Evolutionary conservation across 2,113 vertebrate species (phyloP), one percentile per base, ranked within the genome.

Genomic region (Carassius auratus): DNA sequence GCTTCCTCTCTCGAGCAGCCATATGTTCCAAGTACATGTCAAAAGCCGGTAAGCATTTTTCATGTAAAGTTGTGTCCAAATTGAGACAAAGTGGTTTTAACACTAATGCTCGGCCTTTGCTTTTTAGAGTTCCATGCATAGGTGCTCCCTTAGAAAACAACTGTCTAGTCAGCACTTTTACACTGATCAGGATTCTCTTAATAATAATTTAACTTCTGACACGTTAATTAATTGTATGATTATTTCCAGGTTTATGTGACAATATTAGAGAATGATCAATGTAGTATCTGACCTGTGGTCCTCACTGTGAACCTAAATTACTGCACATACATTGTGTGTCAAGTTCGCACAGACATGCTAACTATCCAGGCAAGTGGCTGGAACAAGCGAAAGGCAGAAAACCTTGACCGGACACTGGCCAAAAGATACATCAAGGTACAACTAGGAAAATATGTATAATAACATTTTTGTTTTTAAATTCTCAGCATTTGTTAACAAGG

Each of bases 311-410:
- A 42, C 68, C 36, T 42, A 73, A 42, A 73, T 73, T 45, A 73
- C 3, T 73, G 69, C 36, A 73, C 17, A 12, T 73, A n/a, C 69
- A 38, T 73, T 42, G 15, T n/a, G 17, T 73, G 69, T 73, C 36
- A 73, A 73, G 69, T 73, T 73, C 36, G 33, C 69, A 73, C 69
- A 73, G 36, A 73, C 69, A 73, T 73, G 69, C 69, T 73, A n/a
- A 73, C 69, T 42, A 73, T 73, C 36, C 36, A 73, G 19, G 69
- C 36, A 42, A 73, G 69, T 73, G 69, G 69, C 69, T 73, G 69
- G 69, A 73, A 73, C 69, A 73, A 73, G 69, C 69, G 69, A 73
- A 73, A 73, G 36, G 69, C 69, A 73, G 69, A n/a, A 71, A 71
- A 73, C 36, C 36, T 73, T 73, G 36, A 73, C 69, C 15, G 69